Base-by-base conservation (phyloP, 1,140 invertebrate genomes). In the Luehdorfia chinensis region DNA sequence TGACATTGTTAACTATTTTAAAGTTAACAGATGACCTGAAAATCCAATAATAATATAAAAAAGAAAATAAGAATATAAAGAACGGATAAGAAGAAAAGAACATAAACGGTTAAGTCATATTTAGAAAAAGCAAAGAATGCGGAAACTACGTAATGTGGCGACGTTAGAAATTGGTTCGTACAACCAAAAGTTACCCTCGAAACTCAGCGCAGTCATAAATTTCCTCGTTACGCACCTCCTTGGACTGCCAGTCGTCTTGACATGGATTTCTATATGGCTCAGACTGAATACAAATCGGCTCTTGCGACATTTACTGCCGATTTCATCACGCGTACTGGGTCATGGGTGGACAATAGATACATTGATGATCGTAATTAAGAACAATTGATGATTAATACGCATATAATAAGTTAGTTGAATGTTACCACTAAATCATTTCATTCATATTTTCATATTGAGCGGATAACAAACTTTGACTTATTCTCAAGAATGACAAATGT, bases 281-380 rank as follows among this genome's bases (percentile, higher is more conserved):
- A 60, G 47, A 60, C 61, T 73, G 83, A 79, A 86, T 86, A 86
- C 79, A 66, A 84, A 86, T 60, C 47, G 61, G 25, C 47, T 13
- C 59, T 84, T 81, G 75, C 78, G 61, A 74, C 78, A 84, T 66
- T 62, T 65, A 59, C 56, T 62, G 59, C 49, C 47, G 81, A 83
- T 86, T 86, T 86, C 83, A 83, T 78, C 71, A 66, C 76, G 66
- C 71, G 67, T 84, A 81, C 67, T 81, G 76, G 79, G 79, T 84
- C 79, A 83, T 76, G 77, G 75, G 55, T 77, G 74, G 74, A 72
- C 74, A 53, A 39, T 51, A 31, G 19, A 16, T 16, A 15, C 2
- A 13, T 31, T 21, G 28, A 27, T 52, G 21, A 43, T 43, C 11
- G 49, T 59, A 37, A 44, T 44, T 52, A 55, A 59, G 56, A 63